Percentiles rank a stretch among this genome's conserved stretches.
Evolutionary conservation across 2,113 vertebrate species (phyloP).

Genomic region (Pristiophorus japonicus): DNA sequence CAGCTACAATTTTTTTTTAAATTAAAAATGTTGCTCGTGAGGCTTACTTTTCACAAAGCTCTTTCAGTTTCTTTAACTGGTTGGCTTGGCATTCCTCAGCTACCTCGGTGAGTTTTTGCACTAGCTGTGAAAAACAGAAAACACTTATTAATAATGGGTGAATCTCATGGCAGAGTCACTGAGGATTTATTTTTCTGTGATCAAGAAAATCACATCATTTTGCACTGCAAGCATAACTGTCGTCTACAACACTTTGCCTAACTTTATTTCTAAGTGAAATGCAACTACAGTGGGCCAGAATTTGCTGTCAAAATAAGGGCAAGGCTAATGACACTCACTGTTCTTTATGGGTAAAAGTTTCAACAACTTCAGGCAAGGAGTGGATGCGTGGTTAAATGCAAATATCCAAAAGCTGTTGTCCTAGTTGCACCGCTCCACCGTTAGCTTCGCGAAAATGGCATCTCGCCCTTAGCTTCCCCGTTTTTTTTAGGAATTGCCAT

Average conservation of each 20-base stretch:
- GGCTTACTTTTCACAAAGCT: constrained; percentile 87
- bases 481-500: background rate
- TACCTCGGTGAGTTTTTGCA: constrained; percentile 84
- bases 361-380: background rate
- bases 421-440: background rate
- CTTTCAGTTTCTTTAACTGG: constrained; percentile 88
- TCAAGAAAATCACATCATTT: background rate
- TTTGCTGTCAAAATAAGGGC: background rate
- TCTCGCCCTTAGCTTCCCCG: background rate
- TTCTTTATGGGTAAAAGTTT: background rate
- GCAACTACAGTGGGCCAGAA: background rate
- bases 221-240: too few relatives aligned
- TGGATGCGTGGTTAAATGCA: background rate
- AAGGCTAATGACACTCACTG: background rate
- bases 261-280: background rate
- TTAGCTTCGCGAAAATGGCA: background rate
- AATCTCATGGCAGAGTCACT: background rate
- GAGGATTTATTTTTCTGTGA: background rate
- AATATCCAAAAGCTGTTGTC: background rate
- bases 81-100: constrained; percentile 87
- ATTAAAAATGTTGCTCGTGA: background rate
- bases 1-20: background rate
- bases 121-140: constrained; percentile 62
- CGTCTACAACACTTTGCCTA: too few relatives aligned
- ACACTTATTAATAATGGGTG: background rate